Evolutionary conservation across 2,888 invertebrate genomes (phyloP), one percentile per base, ranked within the genome.

Genomic region (Byasa hedistus): DNA sequence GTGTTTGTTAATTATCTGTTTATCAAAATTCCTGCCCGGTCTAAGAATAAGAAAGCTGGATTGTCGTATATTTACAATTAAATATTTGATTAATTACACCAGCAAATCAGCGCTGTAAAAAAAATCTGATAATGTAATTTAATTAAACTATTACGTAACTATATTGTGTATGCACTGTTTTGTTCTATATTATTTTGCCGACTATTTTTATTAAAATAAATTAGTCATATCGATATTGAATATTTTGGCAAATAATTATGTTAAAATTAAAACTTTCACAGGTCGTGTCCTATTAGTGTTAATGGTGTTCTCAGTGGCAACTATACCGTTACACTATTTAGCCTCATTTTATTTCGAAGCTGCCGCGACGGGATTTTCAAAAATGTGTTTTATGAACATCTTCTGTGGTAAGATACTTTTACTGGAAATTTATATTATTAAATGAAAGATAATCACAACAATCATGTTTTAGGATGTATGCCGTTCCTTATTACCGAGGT

Each of bases 301-400:
- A 48, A 72, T 95, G 32, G 82, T 95, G 60, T 97, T 96, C 82
- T 95, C 95, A 0, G 90, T 94, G 80, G 92, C 95, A 0, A 94
- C 94, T 68, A 89, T 97, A 73, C 97, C 97, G 0, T 81, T 96
- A 65, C 94, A 95, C 75, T 97, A 96, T 81, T 79, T 96, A 51
- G 89, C 93, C 2, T 95, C 96, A 0, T 95, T 94, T 79, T 82
- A 93, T 63, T 97, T 96, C 79, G 91, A 92, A 19, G 93, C 95
- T 1, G 94, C 97, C 0, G 94, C 97, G 0, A 94, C 95, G 0
- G 97, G 96, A 1, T 96, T 95, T 81, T 95, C 96, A 0, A 93
- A 95, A 78, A 93, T 96, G 85, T 94, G 95, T 23, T 93, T 96
- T 71, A 89, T 96, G 61, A 96, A 96, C 77, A 94, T 96, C 68